phyloP scores from a whole-genome alignment of 2,888 invertebrate genomes.

The Theretra japonica region DNA sequence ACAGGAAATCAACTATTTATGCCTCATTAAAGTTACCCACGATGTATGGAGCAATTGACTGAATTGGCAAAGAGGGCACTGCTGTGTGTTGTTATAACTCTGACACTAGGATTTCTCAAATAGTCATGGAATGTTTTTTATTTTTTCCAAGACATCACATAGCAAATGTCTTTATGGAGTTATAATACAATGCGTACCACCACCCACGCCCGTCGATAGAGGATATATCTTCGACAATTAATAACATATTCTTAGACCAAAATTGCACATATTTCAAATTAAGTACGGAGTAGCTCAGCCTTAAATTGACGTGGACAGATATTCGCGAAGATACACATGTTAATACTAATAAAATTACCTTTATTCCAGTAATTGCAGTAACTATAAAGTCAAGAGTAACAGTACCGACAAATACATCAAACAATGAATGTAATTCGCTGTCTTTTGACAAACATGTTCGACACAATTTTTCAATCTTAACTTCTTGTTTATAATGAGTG shows the following conservation, averaged over 20 bases:
- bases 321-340: not conserved
- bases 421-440: conserved; percentile 64
- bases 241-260: not conserved
- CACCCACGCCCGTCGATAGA: not conserved
- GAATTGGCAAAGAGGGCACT: not conserved
- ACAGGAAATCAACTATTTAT: no score
- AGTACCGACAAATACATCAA: conserved; percentile 57
- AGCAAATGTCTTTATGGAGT: not conserved
- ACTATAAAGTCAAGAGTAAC: conserved; percentile 60
- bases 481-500: conserved; percentile 46
- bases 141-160: not conserved
- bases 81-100: not conserved
- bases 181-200: not conserved
- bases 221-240: not conserved
- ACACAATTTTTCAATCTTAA: conserved; percentile 69
- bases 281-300: not conserved
- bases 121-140: not conserved
- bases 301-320: no score
- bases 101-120: not conserved
- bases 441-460: conserved; percentile 76
- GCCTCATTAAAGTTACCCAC: no score
- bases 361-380: conserved; percentile 64
- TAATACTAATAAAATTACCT: conserved; percentile 52
- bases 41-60: no score
- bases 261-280: not conserved